phyloP scores from a whole-genome alignment of 2,113 vertebrate genomes.

The Bujurquina vittata region DNA sequence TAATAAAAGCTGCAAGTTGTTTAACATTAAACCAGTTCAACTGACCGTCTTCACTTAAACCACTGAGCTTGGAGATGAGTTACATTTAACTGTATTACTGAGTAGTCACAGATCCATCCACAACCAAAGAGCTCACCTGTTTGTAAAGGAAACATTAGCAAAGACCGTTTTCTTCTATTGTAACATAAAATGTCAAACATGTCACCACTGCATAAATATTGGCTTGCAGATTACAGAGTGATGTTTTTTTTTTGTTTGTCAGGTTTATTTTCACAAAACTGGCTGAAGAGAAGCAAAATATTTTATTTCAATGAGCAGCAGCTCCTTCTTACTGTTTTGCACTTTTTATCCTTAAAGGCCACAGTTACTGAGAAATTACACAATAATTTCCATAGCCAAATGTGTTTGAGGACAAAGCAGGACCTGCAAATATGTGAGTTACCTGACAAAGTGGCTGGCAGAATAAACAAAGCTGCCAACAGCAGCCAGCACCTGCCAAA shows the following conservation, averaged over 20 bases:
- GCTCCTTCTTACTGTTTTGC: not conserved
- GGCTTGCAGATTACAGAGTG: not conserved
- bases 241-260: not conserved
- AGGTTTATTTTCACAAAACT: not conserved
- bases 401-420: conserved; percentile 31
- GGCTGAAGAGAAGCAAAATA: not conserved
- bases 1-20: not conserved
- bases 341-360: not conserved
- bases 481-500: conserved; percentile 39
- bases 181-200: not conserved
- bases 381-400: conserved; percentile 29
- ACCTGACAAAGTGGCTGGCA: conserved; percentile 44
- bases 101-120: not conserved
- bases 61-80: not conserved
- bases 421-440: conserved; percentile 36
- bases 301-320: not conserved
- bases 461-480: conserved; percentile 36
- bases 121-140: not conserved
- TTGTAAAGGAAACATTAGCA: not conserved
- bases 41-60: not conserved
- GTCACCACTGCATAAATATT: not conserved
- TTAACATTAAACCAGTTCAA: conserved; percentile 18
- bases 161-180: not conserved
- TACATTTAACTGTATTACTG: not conserved
- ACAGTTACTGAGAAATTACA: conserved; percentile 30